Percentiles rank a stretch among this genome's conserved stretches.
Conservation (phyloP, 35 echinoderm and acorn worm species). For the Apostichopus californicus region DNA sequence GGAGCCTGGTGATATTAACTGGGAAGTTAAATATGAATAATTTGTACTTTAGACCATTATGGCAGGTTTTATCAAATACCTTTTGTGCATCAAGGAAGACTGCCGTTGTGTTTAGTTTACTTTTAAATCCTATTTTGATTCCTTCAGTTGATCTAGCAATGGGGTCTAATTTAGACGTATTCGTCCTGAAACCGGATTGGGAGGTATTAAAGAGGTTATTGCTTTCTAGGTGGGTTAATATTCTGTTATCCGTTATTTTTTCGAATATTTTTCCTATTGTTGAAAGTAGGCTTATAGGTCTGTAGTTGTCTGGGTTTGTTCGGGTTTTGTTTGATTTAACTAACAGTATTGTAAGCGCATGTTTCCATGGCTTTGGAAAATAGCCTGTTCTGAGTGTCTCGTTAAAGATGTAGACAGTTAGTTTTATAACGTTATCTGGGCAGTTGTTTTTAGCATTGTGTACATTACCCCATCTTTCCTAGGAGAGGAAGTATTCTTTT, state of each 20-base stretch:
- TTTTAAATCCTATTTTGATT: background rate
- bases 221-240: background rate
- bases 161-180: background rate
- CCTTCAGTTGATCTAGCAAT: slow-evolving; percentile 5
- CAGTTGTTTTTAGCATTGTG: slow-evolving; percentile 26
- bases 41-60: slow-evolving; percentile 24
- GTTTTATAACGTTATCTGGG: background rate
- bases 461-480: background rate
- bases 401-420: background rate
- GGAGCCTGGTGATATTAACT: background rate
- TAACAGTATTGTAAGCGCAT: background rate
- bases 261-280: slow-evolving; percentile 28
- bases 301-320: background rate
- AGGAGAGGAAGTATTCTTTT: background rate
- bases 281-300: slow-evolving; percentile 18
- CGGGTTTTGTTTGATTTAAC: slow-evolving; percentile 12
- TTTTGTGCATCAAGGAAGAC: slow-evolving; percentile 20
- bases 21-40: background rate
- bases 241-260: background rate
- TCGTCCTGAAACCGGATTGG: slow-evolving; percentile 6
- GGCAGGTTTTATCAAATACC: slow-evolving; percentile 31
- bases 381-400: background rate
- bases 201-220: background rate
- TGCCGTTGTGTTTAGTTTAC: background rate
- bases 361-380: slow-evolving; percentile 1